Conservation (phyloP, 2,888 invertebrate genomes). For the Encarsia formosa region DNA sequence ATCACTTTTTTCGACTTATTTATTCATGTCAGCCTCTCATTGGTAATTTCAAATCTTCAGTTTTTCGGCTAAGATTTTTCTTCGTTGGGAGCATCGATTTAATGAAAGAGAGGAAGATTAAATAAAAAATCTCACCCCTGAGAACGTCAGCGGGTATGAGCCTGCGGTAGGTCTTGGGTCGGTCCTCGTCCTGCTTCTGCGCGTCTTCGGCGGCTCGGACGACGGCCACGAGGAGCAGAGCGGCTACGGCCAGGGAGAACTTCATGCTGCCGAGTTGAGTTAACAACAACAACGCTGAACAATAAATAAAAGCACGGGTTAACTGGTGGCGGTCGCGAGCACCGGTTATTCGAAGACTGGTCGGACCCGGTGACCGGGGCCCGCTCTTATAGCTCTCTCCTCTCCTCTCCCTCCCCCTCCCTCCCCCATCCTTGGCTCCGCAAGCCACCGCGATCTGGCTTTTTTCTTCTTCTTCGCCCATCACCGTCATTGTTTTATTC, state of each 20-base stretch:
- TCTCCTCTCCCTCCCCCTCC: neutral
- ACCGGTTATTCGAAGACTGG: slow-evolving; percentile 46
- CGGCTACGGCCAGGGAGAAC: slow-evolving; percentile 55
- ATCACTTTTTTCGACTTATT: no score
- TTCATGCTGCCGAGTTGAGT: slow-evolving; percentile 36
- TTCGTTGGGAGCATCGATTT: no score
- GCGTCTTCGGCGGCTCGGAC: slow-evolving; percentile 39
- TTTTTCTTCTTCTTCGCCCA: no score
- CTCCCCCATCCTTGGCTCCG: neutral
- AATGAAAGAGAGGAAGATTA: no score
- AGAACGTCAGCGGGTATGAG: slow-evolving; percentile 86
- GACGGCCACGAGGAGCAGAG: slow-evolving; percentile 52
- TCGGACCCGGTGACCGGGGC: slow-evolving; percentile 41
- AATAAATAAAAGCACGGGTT: slow-evolving; percentile 27
- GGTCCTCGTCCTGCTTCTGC: slow-evolving; percentile 14
- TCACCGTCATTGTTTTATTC: no score
- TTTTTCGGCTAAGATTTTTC: no score
- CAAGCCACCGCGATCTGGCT: no score
- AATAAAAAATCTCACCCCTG: slow-evolving; percentile 64
- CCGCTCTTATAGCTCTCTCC: slow-evolving; percentile 44
- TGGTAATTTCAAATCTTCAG: no score
- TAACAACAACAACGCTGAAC: neutral
- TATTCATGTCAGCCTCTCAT: no score
- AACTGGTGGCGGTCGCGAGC: slow-evolving; percentile 33
- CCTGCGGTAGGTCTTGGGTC: slow-evolving; percentile 71